Conservation (phyloP, 2,113 vertebrate species). For the Eublepharis macularius region DNA sequence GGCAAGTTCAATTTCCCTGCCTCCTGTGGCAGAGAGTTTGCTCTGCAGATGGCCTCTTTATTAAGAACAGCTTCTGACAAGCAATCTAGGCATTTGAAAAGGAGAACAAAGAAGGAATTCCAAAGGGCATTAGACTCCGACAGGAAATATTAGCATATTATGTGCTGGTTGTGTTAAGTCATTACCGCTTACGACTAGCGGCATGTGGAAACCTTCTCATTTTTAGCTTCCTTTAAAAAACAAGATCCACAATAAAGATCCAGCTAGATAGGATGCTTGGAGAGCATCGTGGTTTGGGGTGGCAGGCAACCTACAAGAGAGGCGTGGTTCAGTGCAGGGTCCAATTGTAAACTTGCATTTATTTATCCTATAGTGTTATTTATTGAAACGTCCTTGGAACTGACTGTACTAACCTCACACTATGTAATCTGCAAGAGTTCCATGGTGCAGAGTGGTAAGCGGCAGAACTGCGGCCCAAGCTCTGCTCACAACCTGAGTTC, state of each 20-base stretch:
- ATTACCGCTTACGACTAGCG: neutral
- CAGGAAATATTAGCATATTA: slow-evolving; percentile 23
- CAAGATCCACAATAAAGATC: neutral
- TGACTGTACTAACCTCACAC: no score
- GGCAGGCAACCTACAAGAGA: no score
- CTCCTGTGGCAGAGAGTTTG: accelerated
- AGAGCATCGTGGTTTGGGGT: no score
- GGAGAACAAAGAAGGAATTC: neutral
- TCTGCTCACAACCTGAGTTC: no score
- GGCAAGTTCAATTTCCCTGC: neutral
- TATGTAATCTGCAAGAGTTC: no score
- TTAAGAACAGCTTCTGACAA: neutral
- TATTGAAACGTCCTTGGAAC: no score
- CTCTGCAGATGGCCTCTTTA: neutral
- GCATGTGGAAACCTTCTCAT: neutral
- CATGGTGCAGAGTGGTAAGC: no score
- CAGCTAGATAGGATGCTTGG: slow-evolving; percentile 5
- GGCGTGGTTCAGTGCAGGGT: no score
- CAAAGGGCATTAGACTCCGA: neutral
- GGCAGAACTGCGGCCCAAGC: no score
- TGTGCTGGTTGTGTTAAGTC: neutral
- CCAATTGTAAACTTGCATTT: no score
- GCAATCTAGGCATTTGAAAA: slow-evolving; percentile 19
- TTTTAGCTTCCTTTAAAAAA: neutral
- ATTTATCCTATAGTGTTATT: no score